Percentiles rank a stretch among this genome's conserved stretches.
phyloP scores from a whole-genome alignment of 2,797 vertebrate genomes.

The Bradypodion ventrale region DNA sequence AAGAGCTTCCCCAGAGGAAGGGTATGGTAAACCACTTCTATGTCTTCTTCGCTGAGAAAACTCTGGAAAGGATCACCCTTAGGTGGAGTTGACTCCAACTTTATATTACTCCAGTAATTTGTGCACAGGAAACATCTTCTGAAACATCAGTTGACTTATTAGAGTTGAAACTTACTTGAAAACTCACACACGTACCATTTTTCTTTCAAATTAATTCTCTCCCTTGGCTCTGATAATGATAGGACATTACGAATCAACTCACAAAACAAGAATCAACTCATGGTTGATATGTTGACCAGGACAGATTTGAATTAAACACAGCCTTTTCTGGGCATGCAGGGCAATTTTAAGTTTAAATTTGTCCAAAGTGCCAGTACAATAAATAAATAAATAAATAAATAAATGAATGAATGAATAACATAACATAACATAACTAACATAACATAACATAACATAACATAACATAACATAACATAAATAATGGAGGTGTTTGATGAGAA shows the following conservation, averaged over 20 bases:
- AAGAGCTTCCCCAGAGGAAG: too few species aligned
- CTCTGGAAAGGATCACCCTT: too few species aligned
- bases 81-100: too few species aligned
- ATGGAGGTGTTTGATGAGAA: neutral
- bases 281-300: slow-evolving; percentile 48
- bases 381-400: neutral
- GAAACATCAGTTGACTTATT: too few species aligned
- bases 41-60: too few species aligned
- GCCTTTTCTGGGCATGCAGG: slow-evolving; percentile 5
- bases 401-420: too few species aligned
- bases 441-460: too few species aligned
- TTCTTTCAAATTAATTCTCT: slow-evolving; percentile 50
- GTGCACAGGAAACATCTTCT: too few species aligned
- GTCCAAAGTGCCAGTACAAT: neutral
- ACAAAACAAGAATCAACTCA: slow-evolving; percentile 22
- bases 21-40: too few species aligned
- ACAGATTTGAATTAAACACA: slow-evolving; percentile 18
- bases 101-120: too few species aligned
- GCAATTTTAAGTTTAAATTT: slow-evolving; percentile 29
- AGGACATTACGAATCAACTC: slow-evolving; percentile 57
- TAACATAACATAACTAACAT: too few species aligned
- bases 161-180: slow-evolving; percentile 55
- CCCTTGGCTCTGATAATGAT: slow-evolving; percentile 44
- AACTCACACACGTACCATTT: slow-evolving; percentile 57
- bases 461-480: too few species aligned